Evolutionary conservation across 2,797 vertebrate species (phyloP), one percentile per base, ranked within the genome.

Genomic region (Pelodytes ibericus): DNA sequence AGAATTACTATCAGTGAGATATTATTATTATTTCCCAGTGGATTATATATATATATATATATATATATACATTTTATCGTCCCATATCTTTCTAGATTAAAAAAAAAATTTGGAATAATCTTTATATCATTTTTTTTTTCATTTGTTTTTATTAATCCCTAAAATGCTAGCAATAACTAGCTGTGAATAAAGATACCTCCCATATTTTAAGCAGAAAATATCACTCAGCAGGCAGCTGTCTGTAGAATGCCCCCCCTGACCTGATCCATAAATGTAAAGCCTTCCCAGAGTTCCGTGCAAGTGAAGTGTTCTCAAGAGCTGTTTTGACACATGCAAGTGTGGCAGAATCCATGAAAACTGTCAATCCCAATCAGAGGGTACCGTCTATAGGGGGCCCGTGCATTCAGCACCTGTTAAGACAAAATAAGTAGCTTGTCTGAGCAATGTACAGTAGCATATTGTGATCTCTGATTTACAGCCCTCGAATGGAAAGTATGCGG

Each of bases 221-320:
- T 75, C 64, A 9, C 18, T 75, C 72, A 49, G n/a, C 30, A n/a
- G 31, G 30, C 72, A 67, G 72, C 49, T 61, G 72, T 49, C 39
- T 60, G 72, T 13, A 30, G 4, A 36, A 41, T 60, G 39, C 13
- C 36, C 64, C n/a, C n/a, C 2, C 3, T 75, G 72, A 75, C 72
- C 64, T 47, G 20, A 18, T 68, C 20, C 22, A 60, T 20, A 60
- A 75, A 49, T 27, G 29, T 56, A 75, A 68, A 65, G 3, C 53
- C 11, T 44, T 57, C 58, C 30, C 22, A 26, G 24, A 20, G 33
- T 74, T 75, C 51, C 49, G 49, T 75, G 33, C 68, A 36, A 75
- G 63, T 68, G 65, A 47, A 20, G 67, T 24, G 61, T 75, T 61
- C 65, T 75, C 4, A 3, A 31, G 73, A 29, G 41, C 16, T 13